Conservation (phyloP, 2,797 vertebrate genomes). For the Hoplostethus mediterraneus region DNA sequence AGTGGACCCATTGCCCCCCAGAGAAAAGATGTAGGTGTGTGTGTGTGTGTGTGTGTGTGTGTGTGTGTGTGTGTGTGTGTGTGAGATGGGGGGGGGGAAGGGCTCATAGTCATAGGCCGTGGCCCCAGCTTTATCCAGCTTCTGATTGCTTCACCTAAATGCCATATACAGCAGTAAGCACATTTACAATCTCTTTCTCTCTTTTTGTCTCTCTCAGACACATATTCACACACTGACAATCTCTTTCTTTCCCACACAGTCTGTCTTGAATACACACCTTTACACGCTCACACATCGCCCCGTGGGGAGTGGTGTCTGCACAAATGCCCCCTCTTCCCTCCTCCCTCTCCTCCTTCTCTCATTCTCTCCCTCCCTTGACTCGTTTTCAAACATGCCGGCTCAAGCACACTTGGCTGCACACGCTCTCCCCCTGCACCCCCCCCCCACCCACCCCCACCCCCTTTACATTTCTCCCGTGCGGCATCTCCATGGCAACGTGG, state of each 20-base stretch:
- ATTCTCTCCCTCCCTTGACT: conserved; percentile 68
- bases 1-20: conserved; percentile 31
- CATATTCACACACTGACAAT: conserved; percentile 75
- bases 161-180: conserved; percentile 57
- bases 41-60: conserved; percentile 21
- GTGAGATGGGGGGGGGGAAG: neutral
- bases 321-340: conserved; percentile 61
- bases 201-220: conserved; percentile 50
- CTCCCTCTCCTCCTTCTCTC: conserved; percentile 45
- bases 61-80: conserved; percentile 1
- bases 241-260: conserved; percentile 70
- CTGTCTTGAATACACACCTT: conserved; percentile 69
- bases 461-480: conserved; percentile 84
- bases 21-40: conserved; percentile 35
- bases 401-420: conserved; percentile 87
- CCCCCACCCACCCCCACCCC: conserved; percentile 61
- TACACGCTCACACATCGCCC: conserved; percentile 73
- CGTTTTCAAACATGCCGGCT: conserved; percentile 84
- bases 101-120: conserved; percentile 24
- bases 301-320: conserved; percentile 78
- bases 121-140: conserved; percentile 42
- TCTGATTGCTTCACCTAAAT: conserved; percentile 65
- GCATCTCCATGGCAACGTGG: conserved; percentile 88
- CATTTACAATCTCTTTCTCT: conserved; percentile 49
- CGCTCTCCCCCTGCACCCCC: conserved; percentile 61